Percentiles rank a stretch among this genome's conserved stretches.
These are phyloP conservation scores for Limnephilus auricula DNA, from an alignment of 2,888 invertebrate genomes.

Conservation along the genomic window DNA sequence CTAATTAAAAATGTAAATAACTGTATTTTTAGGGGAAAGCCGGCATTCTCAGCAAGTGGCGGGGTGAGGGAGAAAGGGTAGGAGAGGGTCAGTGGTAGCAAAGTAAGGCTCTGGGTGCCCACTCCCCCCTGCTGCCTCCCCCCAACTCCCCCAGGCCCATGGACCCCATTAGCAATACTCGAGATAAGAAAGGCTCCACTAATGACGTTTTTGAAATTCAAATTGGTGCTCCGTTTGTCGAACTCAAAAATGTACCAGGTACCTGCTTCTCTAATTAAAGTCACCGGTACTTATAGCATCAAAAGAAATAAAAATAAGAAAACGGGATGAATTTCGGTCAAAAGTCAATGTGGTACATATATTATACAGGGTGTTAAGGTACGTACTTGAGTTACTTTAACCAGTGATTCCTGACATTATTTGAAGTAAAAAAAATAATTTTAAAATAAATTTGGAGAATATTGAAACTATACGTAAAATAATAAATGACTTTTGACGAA, in stretches of 20 bases:
- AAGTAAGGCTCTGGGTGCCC: conserved; percentile 59
- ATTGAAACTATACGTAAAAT: too few species aligned
- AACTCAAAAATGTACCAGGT: conserved; percentile 41
- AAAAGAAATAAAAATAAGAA: background rate
- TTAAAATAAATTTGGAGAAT: too few species aligned
- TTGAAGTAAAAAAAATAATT: too few species aligned
- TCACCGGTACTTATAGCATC: background rate
- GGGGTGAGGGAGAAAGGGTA: conserved; percentile 63
- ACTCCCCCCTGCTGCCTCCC: conserved; percentile 42
- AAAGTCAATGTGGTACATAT: too few species aligned
- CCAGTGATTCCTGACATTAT: too few species aligned
- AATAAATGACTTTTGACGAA: too few species aligned
- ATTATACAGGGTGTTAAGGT: too few species aligned
- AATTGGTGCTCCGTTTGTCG: conserved; percentile 47
- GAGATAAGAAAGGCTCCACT: conserved; percentile 65
- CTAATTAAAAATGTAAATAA: conserved; percentile 67
- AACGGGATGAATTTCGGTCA: too few species aligned
- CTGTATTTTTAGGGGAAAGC: conserved; percentile 66
- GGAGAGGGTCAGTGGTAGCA: conserved; percentile 68
- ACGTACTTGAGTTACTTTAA: too few species aligned
- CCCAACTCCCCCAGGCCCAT: conserved; percentile 28
- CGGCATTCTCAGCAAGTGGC: conserved; percentile 9
- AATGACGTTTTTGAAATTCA: conserved; percentile 65
- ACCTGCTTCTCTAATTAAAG: background rate
- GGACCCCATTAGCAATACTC: conserved; percentile 65